Percentiles rank a stretch among this genome's conserved stretches.
Conservation (phyloP, 1,140 invertebrate genomes). For the Diabrotica virgifera region DNA sequence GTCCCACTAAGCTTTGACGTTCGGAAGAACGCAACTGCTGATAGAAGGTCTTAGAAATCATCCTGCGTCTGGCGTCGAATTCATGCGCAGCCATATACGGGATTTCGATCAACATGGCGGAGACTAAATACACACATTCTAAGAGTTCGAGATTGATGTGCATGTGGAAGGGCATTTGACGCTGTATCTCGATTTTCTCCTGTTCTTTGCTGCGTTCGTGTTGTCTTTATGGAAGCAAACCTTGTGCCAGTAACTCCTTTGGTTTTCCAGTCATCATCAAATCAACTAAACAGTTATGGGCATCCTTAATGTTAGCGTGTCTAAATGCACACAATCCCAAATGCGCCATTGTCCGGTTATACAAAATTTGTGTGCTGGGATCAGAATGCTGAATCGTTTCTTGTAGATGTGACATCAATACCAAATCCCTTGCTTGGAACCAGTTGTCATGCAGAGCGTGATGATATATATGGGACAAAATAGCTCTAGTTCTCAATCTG, state of each 20-base stretch:
- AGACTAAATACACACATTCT: conserved; percentile 98
- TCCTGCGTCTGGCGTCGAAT: conserved; percentile 91
- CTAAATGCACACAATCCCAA: conserved; percentile 97
- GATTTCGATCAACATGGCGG: conserved; percentile 98
- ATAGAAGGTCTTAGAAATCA: conserved; percentile 99
- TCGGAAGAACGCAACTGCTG: conserved; percentile 95
- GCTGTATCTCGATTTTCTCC: conserved; percentile 97
- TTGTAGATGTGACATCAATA: conserved; percentile 98
- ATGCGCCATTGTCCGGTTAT: conserved; percentile 98
- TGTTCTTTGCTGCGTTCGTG: conserved; percentile 96
- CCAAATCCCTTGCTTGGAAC: conserved; percentile 95
- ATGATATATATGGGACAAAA: conserved; percentile 97
- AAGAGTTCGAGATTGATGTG: conserved; percentile 98
- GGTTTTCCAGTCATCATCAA: conserved; percentile 97
- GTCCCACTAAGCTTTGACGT: conserved; percentile 90
- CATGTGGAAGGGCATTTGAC: conserved; percentile 99
- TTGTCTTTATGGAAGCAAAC: conserved; percentile 68
- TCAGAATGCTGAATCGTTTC: conserved; percentile 97
- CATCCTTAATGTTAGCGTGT: conserved; percentile 96
- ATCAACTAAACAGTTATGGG: conserved; percentile 95
- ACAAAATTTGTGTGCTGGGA: conserved; percentile 95
- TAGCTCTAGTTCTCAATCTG: conserved; percentile 91
- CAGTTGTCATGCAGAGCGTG: conserved; percentile 98
- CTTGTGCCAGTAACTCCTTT: conserved; percentile 95
- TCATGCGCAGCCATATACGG: conserved; percentile 99